Base-by-base conservation (phyloP, 2,797 vertebrate genomes). In the Esox lucius region DNA sequence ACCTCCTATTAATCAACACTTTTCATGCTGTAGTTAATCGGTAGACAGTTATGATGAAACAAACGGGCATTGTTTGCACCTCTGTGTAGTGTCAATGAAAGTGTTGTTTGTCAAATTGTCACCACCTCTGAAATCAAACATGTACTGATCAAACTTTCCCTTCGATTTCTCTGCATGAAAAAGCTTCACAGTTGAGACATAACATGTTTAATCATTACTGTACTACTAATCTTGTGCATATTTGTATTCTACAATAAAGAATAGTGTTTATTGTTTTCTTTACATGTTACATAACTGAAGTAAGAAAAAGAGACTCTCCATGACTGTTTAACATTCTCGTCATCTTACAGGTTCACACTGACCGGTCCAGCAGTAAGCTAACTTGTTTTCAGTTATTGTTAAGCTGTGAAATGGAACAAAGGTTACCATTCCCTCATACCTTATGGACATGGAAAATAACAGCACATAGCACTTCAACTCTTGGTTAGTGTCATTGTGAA, bases 261-360 rank as follows among this genome's bases (percentile, higher is more conserved):
- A 31, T 15, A 66, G n/a, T 46, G 67, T 46, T 24, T 16, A 11
- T 22, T 2, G 35, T 66, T 2, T 66, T 39, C 35, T 39, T 39
- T 66, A 11, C 17, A n/a, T 59, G 17, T 59, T 24, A 9, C 59
- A 3, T 59, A 24, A 59, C 19, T n/a, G n/a, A 56, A 59, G 26
- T 31, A 11, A 26, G 22, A 31, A 24, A 56, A 39, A 31, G 4
- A 74, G 9, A 59, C 68, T 28, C 11, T 59, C 0, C 19, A 2
- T 59, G 68, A 42, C 80, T 75, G 66, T 24, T 24, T 73, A 72
- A 67, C 51, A 13, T 78, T 87, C 75, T 87, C 87, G 19, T 89
- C 70, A 77, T 86, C 90, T 39, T 80, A 61, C 91, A 93, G 92
- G 85, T 85, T 73, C 80, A 85, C 81, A 81, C 86, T 87, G 85